Evolutionary conservation across 2,888 invertebrate species (phyloP), one percentile per base, ranked within the genome.

Genomic region (Tiphia femorata): DNA sequence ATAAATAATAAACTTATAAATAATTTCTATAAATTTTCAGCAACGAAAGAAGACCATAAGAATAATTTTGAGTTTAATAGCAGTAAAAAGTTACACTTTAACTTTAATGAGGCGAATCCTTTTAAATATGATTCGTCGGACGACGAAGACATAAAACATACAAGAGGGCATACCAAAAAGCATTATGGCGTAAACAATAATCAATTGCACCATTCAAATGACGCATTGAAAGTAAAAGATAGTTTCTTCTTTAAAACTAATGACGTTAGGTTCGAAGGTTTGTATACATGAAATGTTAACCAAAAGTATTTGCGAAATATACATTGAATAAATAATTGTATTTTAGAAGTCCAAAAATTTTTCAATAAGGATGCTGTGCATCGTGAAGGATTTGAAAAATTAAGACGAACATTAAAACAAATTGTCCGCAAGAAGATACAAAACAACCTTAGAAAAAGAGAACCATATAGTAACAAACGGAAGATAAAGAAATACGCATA

Each of bases 121-220:
- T 92, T 92, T 80, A 87, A 87, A 25, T 92, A 90, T 78, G 92
- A 93, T 81, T 92, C 92, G 16, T 90, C 91, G n/a, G 90, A 89
- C 58, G 88, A 90, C 20, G 92, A 92, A 72, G 85, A 84, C 61
- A 88, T n/a, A n/a, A n/a, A n/a, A n/a, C n/a, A n/a, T n/a, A n/a
- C n/a, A n/a, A n/a, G n/a, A n/a, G n/a, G n/a, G n/a, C n/a, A n/a
- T n/a, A n/a, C n/a, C n/a, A n/a, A n/a, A n/a, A n/a, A n/a, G n/a
- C n/a, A n/a, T n/a, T n/a, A n/a, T n/a, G n/a, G n/a, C n/a, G n/a
- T n/a, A n/a, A n/a, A n/a, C n/a, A n/a, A n/a, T n/a, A n/a, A n/a
- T n/a, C n/a, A n/a, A n/a, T n/a, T n/a, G n/a, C n/a, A n/a, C n/a
- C n/a, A n/a, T n/a, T n/a, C n/a, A n/a, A n/a, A n/a, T n/a, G 25